Evolutionary conservation across 2,888 invertebrate species (phyloP).

Genomic region (Ypsolopha sequella): DNA sequence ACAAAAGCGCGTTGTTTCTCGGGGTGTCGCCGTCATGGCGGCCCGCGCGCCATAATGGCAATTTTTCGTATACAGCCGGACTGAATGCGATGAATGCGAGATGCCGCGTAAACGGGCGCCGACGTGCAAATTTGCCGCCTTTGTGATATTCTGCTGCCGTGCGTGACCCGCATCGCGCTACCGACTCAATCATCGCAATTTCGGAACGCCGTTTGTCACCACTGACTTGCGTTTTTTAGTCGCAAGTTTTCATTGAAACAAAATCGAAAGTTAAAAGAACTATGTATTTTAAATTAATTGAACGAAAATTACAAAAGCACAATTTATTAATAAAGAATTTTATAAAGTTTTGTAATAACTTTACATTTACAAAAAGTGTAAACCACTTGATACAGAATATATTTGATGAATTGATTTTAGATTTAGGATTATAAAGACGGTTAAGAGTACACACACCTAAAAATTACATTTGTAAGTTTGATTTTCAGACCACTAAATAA

Average conservation of each 20-base stretch:
- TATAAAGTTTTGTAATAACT: too few relatives aligned
- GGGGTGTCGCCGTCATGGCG: slow-evolving; percentile 24
- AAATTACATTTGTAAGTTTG: too few relatives aligned
- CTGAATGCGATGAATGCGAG: slow-evolving; percentile 59
- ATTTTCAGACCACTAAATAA: too few relatives aligned
- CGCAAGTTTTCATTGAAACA: background rate
- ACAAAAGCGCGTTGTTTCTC: slow-evolving; percentile 25
- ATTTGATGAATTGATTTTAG: too few relatives aligned
- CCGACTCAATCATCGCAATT: slow-evolving; percentile 12
- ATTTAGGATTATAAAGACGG: too few relatives aligned
- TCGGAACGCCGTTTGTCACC: background rate
- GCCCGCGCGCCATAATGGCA: slow-evolving; percentile 47
- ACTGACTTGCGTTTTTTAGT: background rate
- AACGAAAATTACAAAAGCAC: too few relatives aligned
- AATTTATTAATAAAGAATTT: too few relatives aligned
- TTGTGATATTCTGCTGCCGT: slow-evolving; percentile 31
- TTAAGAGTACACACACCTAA: too few relatives aligned
- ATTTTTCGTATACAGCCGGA: slow-evolving; percentile 56
- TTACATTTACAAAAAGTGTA: too few relatives aligned
- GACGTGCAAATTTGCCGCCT: slow-evolving; percentile 68
- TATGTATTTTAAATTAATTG: too few relatives aligned
- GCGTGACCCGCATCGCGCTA: slow-evolving; percentile 50
- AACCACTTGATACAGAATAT: too few relatives aligned
- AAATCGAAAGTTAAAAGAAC: background rate
- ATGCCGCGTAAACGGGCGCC: slow-evolving; percentile 61